Evolutionary conservation across 1,140 invertebrate species (phyloP), one percentile per base, ranked within the genome.

Genomic region (Rhagoletis zephyria): DNA sequence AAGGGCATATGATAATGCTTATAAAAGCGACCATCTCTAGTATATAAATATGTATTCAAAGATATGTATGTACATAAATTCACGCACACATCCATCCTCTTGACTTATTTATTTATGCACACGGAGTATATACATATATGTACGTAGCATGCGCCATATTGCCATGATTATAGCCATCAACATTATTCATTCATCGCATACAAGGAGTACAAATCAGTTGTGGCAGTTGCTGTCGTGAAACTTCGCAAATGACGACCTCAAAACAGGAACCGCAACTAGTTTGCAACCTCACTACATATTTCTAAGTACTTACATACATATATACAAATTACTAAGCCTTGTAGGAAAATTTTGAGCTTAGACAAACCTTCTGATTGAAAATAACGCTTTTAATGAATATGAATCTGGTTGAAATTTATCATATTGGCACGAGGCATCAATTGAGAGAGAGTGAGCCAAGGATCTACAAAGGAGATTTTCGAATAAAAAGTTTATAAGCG

Each of bases 171-270:
- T 4, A 16, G 67, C 12, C 67, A 74, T 48, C 42, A 74, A 48
- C 42, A 42, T 74, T 48, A 74, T 74, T 4, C 67, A 74, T 1
- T 42, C 12, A 45, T 4, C 42, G 42, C 42, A 48, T 48, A 3
- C 42, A 74, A 74, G 67, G 40, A 48, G 45, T 14, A 16, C 67
- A 74, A 74, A 48, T 74, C 67, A 74, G 67, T 74, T 74, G 67
- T 16, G 67, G 42, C 42, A 16, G 40, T 74, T 48, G 67, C 67
- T 74, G 67, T 45, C 65, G 65, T 42, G 65, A 42, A 67, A 67
- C 65, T 67, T 67, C 30, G 65, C 65, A 67, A 67, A 1, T 67
- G 65, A 67, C 65, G 65, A 67, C 65, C 65, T 67, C 65, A 67
- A 67, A 67, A 67, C 65, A 67, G 30, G 42, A 42, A 67, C 65